These are phyloP conservation scores for Chrysemys picta DNA, from an alignment of 2,113 vertebrate species.

Conservation along the genomic window DNA sequence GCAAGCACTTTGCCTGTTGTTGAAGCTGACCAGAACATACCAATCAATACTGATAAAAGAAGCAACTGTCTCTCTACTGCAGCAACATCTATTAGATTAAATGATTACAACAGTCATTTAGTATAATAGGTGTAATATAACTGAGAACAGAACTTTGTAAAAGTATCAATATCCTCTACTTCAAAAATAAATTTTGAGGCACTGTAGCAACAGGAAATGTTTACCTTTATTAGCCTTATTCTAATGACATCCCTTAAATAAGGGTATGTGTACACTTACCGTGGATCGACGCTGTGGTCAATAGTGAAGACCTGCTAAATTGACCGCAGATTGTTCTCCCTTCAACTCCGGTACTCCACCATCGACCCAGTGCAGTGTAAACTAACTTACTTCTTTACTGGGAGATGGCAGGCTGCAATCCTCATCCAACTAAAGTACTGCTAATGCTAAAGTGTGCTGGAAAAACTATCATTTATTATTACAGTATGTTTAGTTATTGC, in stretches of 20 bases:
- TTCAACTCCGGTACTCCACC: no score
- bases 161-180: background rate
- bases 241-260: background rate
- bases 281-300: no score
- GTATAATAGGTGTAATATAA: background rate
- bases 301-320: no score
- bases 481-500: background rate
- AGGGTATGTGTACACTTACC: no score
- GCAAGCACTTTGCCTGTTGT: background rate
- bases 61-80: background rate
- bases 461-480: background rate
- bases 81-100: background rate
- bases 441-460: background rate
- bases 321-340: no score
- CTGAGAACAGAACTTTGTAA: background rate
- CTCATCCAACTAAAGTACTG: background rate
- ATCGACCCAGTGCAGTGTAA: no score
- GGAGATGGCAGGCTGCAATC: background rate
- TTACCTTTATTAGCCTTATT: background rate
- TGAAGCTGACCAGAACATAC: background rate
- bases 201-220: background rate
- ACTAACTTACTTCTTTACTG: background rate
- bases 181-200: background rate
- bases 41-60: background rate
- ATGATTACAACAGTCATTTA: background rate